Base-by-base conservation (phyloP, 2,888 invertebrate species). In the Hirtodrosophila cameraria region DNA sequence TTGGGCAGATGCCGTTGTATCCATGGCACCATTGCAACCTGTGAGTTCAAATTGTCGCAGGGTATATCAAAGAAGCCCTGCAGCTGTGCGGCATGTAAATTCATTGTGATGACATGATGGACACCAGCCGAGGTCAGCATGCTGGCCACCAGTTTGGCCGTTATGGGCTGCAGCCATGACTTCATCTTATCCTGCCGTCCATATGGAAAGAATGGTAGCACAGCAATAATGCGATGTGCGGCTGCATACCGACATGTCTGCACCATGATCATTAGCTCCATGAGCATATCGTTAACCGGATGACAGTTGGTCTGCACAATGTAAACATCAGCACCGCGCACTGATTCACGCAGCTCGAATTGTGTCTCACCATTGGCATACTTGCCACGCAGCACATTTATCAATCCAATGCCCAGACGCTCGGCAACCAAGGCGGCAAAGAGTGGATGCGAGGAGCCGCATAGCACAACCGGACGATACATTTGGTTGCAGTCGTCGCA, bases 31-130 rank as follows among this genome's bases (percentile, higher is more conserved):
- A 65, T 5, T 4, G 60, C 31, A 3, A 60, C 60, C 7, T 59
- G 60, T 33, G 42, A n/a, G 15, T 8, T 12, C 5, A 60, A 23
- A 52, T 65, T 65, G 8, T 60, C 57, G n/a, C 46, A 46, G n/a
- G 66, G 66, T 35, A 66, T 49, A 13, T 66, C 57, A 7, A 66
- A 66, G 41, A 66, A 66, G 4, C 53, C 66, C 49, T 66, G 66
- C 7, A 66, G 13, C 30, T 66, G 62, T 1, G 18, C 13, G 0
- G 58, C 16, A 11, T 66, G 66, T 39, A 62, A 8, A 8, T 62
- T 39, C 49, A 66, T 27, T 1, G 58, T 62, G 1, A 66, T 11
- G 2, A 58, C 43, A 4, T 38, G 49, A 39, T 66, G 28, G 0
- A 31, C 58, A 1, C 61, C 62, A 1, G 62, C 66, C 7, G 15